Evolutionary conservation across 2,797 vertebrate species (phyloP).

Genomic region (Parauchenoglanis ngamensis): DNA sequence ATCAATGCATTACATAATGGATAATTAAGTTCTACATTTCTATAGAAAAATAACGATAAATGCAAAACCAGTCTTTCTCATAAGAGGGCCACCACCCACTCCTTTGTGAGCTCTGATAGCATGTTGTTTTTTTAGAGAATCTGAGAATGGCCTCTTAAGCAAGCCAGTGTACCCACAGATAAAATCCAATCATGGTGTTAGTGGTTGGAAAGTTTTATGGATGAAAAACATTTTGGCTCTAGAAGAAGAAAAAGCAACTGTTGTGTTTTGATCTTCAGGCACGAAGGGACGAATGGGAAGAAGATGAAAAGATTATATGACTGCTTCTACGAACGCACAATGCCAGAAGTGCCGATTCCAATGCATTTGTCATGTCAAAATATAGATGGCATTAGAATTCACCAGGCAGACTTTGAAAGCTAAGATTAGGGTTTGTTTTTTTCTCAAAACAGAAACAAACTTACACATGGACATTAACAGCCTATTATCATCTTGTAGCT

Average conservation of each 20-base stretch:
- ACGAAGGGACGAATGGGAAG: slow-evolving; percentile 42
- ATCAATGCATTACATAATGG: not conserved
- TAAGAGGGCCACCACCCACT: slow-evolving; percentile 26
- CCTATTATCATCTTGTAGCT: slow-evolving; percentile 11
- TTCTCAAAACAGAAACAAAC: slow-evolving; percentile 16
- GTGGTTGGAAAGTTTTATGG: slow-evolving; percentile 56
- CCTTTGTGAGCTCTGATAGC: slow-evolving; percentile 41
- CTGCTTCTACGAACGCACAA: slow-evolving; percentile 34
- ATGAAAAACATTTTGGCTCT: slow-evolving; percentile 51
- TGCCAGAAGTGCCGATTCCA: slow-evolving; percentile 44
- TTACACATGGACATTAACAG: slow-evolving; percentile 15
- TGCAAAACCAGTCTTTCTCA: not conserved
- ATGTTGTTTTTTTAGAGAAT: slow-evolving; percentile 42
- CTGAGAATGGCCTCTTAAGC: slow-evolving; percentile 44
- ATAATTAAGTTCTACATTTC: not conserved
- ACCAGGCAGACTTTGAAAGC: slow-evolving; percentile 27
- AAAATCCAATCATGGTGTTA: slow-evolving; percentile 56
- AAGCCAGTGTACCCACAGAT: slow-evolving; percentile 52
- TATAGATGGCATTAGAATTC: slow-evolving; percentile 45
- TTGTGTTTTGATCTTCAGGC: slow-evolving; percentile 47
- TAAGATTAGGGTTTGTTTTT: not conserved
- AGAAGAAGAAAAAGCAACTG: slow-evolving; percentile 44
- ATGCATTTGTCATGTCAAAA: slow-evolving; percentile 50
- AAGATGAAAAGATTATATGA: slow-evolving; percentile 38
- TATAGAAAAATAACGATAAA: slow-evolving; percentile 4